These are phyloP conservation scores for Psylliodes chrysocephalus DNA, from an alignment of 2,888 invertebrate species.

Conservation along the genomic window DNA sequence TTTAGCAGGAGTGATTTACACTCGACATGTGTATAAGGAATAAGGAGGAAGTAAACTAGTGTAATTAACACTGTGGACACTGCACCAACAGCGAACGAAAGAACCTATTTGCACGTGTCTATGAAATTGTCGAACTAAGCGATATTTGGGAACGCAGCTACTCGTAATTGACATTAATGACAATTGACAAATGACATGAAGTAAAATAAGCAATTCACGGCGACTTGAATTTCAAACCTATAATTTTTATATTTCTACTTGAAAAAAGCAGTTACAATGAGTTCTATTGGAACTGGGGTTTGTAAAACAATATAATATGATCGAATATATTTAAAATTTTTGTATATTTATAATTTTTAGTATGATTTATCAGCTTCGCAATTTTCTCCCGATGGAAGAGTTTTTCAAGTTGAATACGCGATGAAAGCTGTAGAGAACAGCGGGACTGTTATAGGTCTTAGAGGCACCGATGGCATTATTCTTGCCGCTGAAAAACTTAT, in stretches of 20 bases:
- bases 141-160: too few species aligned
- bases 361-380: slow-evolving; percentile 99
- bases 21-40: too few species aligned
- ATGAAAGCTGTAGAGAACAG: slow-evolving; percentile 94
- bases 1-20: too few species aligned
- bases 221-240: neutral
- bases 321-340: neutral
- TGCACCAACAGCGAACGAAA: too few species aligned
- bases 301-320: slow-evolving; percentile 10
- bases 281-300: slow-evolving; percentile 42
- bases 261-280: slow-evolving; percentile 30
- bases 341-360: slow-evolving; percentile 67
- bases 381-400: slow-evolving; percentile 98
- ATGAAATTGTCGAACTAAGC: too few species aligned
- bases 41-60: too few species aligned
- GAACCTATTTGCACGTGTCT: too few species aligned
- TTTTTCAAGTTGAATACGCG: slow-evolving; percentile 99
- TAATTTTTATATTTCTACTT: neutral
- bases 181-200: too few species aligned
- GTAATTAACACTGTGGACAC: too few species aligned
- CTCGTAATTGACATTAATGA: too few species aligned
- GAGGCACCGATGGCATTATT: slow-evolving; percentile 96
- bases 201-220: slow-evolving; percentile 18
- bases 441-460: slow-evolving; percentile 93
- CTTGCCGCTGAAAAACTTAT: slow-evolving; percentile 98